Evolutionary conservation across 2,113 vertebrate genomes (phyloP), one percentile per base, ranked within the genome.

Genomic region (Arvicanthis niloticus): DNA sequence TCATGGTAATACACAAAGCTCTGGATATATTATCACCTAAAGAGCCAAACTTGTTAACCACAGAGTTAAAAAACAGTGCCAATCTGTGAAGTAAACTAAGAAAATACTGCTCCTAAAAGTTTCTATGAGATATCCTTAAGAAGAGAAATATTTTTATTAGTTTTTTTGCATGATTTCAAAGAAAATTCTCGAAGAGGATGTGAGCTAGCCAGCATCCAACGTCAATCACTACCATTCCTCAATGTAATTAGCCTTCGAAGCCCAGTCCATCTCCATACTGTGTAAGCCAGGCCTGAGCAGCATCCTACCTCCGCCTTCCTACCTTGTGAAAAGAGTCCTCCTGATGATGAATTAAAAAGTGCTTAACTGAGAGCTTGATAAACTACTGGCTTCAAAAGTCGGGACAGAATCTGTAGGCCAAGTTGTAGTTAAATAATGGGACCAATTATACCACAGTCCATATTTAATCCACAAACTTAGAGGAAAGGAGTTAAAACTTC

Each of bases 231-330:
- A 0, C 42, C 86, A 22, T 21, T 75, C n/a, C 68, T 93, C 51
- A 91, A 53, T 91, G 76, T 91, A 92, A 80, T 91, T 26, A 97
- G 96, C 96, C 95, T 98, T 97, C 95, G 98, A 97, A 98, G 96
- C 6, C 53, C 62, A 87, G 48, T 96, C 81, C 86, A 67, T 84
- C 85, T 97, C 88, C 93, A 95, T 97, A 92, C 58, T 96, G 96
- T 45, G 53, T 96, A 87, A 98, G 93, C 90, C 96, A 93, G 91
- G 82, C 92, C 81, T 95, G 78, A 96, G 95, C 94, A 97, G 96
- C 90, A 98, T 88, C 93, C 53, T 67, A 92, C 90, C 85, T 95
- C 88, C 31, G 92, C 53, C 37, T 93, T 98, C 97, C 95, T 95
- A 89, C 97, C 97, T 95, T 97, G 93, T 96, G 89, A 96, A 97